Base-by-base conservation (phyloP, 1,140 invertebrate species). In the Probaryconus sp. region DNA sequence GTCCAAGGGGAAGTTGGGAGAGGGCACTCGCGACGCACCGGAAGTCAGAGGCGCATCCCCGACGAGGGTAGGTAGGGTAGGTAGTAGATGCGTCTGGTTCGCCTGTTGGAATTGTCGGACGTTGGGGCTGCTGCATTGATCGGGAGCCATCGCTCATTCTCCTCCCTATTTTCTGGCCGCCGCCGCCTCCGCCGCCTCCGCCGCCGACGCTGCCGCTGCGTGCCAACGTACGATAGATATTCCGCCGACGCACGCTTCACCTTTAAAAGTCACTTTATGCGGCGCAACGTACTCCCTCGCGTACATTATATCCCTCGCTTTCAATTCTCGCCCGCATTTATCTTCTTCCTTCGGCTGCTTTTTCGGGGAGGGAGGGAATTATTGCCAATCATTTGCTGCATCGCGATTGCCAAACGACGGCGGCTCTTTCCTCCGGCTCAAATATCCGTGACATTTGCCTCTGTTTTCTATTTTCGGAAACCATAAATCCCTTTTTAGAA, bases 111-210 rank as follows among this genome's bases (percentile, higher is more conserved):
- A 82, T 81, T 81, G 81, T 81, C 69, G 80, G 80, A 77, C 78
- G 79, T 79, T 79, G 79, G 73, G 72, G 81, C 75, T 81, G 82
- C 83, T 84, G 83, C 83, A 83, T 85, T 85, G 83, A 85, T 85
- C 83, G 81, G 81, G 81, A 79, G 81, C n/a, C 67, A 70, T 70
- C 61, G 79, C 78, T 83, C 79, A 81, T 83, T 78, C 81, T 71
- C 56, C 69, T n/a, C n/a, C 76, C 61, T 63, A 60, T 55, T 68
- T 70, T 60, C 73, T 72, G 21, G 37, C 71, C 56, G 60, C 50
- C 56, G 58, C 64, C 64, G 53, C 42, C 50, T 70, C 26, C 61
- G 37, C 58, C 33, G 13, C 28, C 60, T 17, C 28, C 56, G 31
- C n/a, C 50, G 45, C 61, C 26, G 31, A 21, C 30, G 58, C 9